Base-by-base conservation (phyloP, 2,797 vertebrate genomes). In the Hydrolagus colliei region DNA sequence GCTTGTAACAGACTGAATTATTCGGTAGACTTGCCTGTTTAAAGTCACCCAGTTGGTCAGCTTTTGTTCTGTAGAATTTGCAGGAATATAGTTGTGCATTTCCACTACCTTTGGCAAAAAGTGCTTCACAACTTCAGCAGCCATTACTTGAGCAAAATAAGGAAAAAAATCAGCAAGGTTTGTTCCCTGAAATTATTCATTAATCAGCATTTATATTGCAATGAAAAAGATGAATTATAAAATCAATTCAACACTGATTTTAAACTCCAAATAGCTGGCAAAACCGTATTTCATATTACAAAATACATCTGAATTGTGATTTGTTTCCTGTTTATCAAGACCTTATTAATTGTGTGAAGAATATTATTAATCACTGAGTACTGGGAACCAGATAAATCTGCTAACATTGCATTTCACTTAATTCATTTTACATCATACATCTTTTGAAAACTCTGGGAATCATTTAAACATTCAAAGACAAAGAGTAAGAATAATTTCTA, bases 91-190 rank as follows among this genome's bases (percentile, higher is more conserved):
- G 91, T 92, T 94, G 92, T 95, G 95, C 87, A 95, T 90, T 75
- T 95, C 95, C 88, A 95, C 93, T 12, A 95, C 89, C 86, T 91
- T 94, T 7, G 95, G 94, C 73, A 92, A 91, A 89, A 93, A 95
- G 89, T 93, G 86, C 88, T 95, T 95, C 4, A 94, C 93, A 9
- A 95, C 90, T 89, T 95, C 95, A 32, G 94, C 95, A 86, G 93
- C 91, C 95, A 95, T 92, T 89, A 95, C 96, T 95, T 12, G 87
- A 77, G 87, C 68, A 71, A 87, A 79, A 89, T 87, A 88, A 35
- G n/a, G 16, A 84, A 72, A 80, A 52, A 52, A 82, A 67, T 14
- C 16, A 67, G 10, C 11, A 67, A 84, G 14, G n/a, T 80, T 77
- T 61, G n/a, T 80, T 80, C 6, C 10, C 22, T 78, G 2, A 61